Conservation (phyloP, 2,797 vertebrate species). For the Lithobates sylvaticus region DNA sequence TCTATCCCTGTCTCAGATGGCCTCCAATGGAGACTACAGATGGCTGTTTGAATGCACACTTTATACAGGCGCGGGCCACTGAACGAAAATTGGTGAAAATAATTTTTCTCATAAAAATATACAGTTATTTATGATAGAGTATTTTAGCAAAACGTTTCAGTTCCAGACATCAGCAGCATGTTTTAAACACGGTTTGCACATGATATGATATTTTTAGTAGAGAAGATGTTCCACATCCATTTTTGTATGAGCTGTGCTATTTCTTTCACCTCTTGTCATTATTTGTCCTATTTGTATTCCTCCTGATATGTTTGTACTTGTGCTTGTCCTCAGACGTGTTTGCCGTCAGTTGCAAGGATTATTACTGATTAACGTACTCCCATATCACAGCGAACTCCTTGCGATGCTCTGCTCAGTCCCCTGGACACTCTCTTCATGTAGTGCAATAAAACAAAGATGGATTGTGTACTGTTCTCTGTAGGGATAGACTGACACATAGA, state of each 20-base stretch:
- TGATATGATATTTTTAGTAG: neutral
- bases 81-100: too few relatives aligned
- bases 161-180: neutral
- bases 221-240: neutral
- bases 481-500: conserved; percentile 72
- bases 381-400: conserved; percentile 73
- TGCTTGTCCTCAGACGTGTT: conserved; percentile 65
- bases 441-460: conserved; percentile 69
- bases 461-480: conserved; percentile 72
- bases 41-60: too few relatives aligned
- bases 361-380: conserved; percentile 77
- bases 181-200: neutral
- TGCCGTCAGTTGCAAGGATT: conserved; percentile 67
- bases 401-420: conserved; percentile 66
- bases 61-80: too few relatives aligned
- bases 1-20: too few relatives aligned
- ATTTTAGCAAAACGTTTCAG: too few relatives aligned
- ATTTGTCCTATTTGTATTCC: conserved; percentile 56
- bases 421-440: conserved; percentile 68
- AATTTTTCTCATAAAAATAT: too few relatives aligned
- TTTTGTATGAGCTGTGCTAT: conserved; percentile 13
- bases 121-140: too few relatives aligned
- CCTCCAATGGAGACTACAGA: too few relatives aligned
- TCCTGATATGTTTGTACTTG: conserved; percentile 64
- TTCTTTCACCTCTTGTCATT: conserved; percentile 29